These are phyloP conservation scores for Cygnus atratus DNA, from an alignment of 2,113 vertebrate genomes.

Conservation along the genomic window DNA sequence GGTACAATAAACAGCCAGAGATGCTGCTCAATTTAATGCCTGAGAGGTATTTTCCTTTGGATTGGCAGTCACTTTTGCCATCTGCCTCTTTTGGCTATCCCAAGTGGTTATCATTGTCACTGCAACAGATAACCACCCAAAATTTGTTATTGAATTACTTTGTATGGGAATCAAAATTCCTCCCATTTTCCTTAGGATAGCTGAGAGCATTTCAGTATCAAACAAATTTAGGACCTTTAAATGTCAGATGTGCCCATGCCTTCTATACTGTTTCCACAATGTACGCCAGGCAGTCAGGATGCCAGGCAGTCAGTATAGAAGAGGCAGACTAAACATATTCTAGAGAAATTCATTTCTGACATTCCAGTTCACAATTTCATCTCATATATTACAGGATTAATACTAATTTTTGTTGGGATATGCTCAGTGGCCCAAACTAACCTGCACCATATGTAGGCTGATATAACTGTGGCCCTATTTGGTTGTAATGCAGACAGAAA, in stretches of 20 bases:
- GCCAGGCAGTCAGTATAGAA: not conserved
- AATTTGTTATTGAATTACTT: not conserved
- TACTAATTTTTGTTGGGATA: not conserved
- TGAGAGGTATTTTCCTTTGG: not conserved
- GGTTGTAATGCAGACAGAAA: not conserved
- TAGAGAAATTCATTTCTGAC: not conserved
- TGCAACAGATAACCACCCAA: not conserved
- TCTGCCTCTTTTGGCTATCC: not conserved
- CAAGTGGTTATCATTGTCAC: not conserved
- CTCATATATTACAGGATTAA: not conserved
- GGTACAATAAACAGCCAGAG: not conserved
- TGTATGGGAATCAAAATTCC: not conserved
- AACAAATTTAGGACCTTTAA: not conserved
- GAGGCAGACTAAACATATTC: not conserved
- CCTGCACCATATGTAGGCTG: not conserved
- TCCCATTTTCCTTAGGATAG: not conserved
- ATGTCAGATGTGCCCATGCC: not conserved
- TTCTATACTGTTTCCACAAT: not conserved
- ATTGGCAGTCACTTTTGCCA: not conserved
- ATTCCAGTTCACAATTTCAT: not conserved
- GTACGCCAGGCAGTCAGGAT: not conserved
- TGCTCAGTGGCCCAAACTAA: not conserved
- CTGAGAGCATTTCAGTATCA: not conserved
- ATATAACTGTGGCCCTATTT: not conserved
- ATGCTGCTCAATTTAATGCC: not conserved